Base-by-base conservation (phyloP, 2,888 invertebrate genomes). In the Mamestra brassicae region DNA sequence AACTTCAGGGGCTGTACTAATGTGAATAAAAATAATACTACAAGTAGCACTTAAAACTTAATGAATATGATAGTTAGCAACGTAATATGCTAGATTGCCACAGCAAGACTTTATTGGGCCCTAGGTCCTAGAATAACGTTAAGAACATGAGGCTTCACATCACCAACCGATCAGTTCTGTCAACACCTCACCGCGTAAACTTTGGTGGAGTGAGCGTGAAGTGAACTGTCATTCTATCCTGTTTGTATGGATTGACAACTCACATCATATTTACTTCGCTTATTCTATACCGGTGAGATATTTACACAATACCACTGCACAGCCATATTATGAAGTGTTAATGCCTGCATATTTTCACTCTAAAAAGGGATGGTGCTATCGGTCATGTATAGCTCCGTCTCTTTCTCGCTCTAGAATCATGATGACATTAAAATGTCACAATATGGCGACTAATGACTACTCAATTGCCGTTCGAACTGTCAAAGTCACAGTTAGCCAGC, bases 41-140 rank as follows among this genome's bases (percentile, higher is more conserved):
- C 50, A 17, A 52, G 52, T 52, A 82, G 74, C 74, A 79, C 72
- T 62, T 72, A 65, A 64, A 55, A 42, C 36, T 3, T 68, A 65
- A 74, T 63, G n/a, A 60, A 60, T 63, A 64, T 55, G 60, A 66
- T 83, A 75, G 60, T 58, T 84, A 86, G 78, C 71, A 55, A 74
- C 54, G 72, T 83, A 86, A 77, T 26, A 75, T 61, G 77, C 73
- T 84, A 83, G 77, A 85, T 71, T 71, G 69, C 72, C 68, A 71
- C 75, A 57, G 84, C 78, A 81, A 76, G 71, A 78, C 69, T 74
- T 83, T 71, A 66, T 67, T 42, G 70, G 69, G 65, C 10, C 38
- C 26, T 80, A 83, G 76, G 80, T 62, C 54, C 60, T 82, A 77
- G 67, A 55, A 38, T 75, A 71, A 57, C 17, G 1, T 55, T 85